phyloP scores from a whole-genome alignment of 1,140 invertebrate genomes.

The Polypedilum pembai region DNA sequence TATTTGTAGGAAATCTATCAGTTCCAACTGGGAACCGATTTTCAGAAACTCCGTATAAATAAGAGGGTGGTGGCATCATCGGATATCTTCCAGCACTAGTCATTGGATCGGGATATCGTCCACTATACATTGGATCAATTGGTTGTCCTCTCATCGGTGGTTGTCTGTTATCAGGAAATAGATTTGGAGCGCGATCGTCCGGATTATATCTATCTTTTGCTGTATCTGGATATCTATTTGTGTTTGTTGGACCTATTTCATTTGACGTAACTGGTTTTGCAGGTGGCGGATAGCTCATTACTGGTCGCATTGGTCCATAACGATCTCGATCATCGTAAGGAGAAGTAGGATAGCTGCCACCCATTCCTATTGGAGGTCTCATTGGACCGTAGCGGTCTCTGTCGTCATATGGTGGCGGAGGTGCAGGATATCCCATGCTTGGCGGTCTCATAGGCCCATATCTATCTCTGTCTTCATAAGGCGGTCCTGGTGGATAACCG shows the following conservation, averaged over 20 bases:
- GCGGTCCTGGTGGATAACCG: constrained; percentile 24
- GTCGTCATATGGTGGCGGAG: constrained; percentile 38
- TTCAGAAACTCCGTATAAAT: constrained; percentile 33
- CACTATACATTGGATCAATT: constrained; percentile 35
- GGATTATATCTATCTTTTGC: constrained; percentile 32
- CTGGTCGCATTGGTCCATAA: constrained; percentile 30
- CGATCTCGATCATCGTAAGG: constrained; percentile 28
- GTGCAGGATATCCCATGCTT: constrained; percentile 6
- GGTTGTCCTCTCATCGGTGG: constrained; percentile 9
- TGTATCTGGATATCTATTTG: constrained; percentile 41
- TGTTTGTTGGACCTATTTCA: constrained; percentile 8
- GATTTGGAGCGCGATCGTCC: constrained; percentile 39
- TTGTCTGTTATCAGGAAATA: constrained; percentile 37
- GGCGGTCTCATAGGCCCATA: constrained; percentile 32
- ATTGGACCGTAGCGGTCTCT: constrained; percentile 33
- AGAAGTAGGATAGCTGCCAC: not conserved
- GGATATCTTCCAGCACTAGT: not conserved
- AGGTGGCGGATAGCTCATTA: constrained; percentile 40
- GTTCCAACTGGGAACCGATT: constrained; percentile 43
- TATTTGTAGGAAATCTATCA: constrained; percentile 42
- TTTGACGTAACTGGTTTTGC: constrained; percentile 37
- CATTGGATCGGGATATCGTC: not conserved
- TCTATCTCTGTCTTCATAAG: constrained; percentile 31
- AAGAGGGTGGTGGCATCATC: not conserved
- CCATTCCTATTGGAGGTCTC: constrained; percentile 32